A percentile compares a stretch with the other conserved stretches of the same genome.
Conservation (phyloP, 2,113 vertebrate genomes). For the Macquaria australasica region DNA sequence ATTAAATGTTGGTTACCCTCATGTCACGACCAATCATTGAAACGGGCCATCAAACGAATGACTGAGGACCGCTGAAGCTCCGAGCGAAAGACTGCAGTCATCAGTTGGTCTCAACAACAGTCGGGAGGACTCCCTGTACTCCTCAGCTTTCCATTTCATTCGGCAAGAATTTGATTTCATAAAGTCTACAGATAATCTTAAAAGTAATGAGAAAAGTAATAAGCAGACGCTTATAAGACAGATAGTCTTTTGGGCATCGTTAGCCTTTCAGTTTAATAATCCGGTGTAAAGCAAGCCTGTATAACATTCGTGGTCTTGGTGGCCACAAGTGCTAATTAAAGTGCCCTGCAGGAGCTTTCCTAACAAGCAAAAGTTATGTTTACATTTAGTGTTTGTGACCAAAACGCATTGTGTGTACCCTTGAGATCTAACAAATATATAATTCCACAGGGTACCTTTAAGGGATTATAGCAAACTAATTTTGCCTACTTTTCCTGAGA, state of each 20-base stretch:
- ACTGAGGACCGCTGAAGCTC: slow-evolving; percentile 14
- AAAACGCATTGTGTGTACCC: too few species aligned
- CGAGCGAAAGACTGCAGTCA: slow-evolving; percentile 11
- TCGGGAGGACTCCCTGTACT: not conserved
- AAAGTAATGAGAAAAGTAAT: not conserved
- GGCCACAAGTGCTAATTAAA: not conserved
- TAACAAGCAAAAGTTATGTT: not conserved
- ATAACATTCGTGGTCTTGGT: not conserved
- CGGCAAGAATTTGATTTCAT: slow-evolving; percentile 1
- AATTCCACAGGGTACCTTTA: too few species aligned
- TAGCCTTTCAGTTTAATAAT: not conserved
- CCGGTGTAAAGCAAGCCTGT: not conserved
- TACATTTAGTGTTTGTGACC: not conserved
- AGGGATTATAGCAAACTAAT: too few species aligned
- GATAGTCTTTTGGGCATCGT: not conserved
- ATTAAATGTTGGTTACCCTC: slow-evolving; percentile 10
- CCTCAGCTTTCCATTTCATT: not conserved
- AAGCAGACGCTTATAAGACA: not conserved
- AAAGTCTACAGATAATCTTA: slow-evolving; percentile 3
- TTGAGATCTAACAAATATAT: too few species aligned
- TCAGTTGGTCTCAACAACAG: not conserved
- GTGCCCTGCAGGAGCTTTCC: not conserved
- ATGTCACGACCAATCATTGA: slow-evolving; percentile 45
- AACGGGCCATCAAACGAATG: not conserved
- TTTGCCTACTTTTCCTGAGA: too few species aligned